phyloP scores from a whole-genome alignment of 2,888 invertebrate genomes.

The Drosophila nr. medialis region DNA sequence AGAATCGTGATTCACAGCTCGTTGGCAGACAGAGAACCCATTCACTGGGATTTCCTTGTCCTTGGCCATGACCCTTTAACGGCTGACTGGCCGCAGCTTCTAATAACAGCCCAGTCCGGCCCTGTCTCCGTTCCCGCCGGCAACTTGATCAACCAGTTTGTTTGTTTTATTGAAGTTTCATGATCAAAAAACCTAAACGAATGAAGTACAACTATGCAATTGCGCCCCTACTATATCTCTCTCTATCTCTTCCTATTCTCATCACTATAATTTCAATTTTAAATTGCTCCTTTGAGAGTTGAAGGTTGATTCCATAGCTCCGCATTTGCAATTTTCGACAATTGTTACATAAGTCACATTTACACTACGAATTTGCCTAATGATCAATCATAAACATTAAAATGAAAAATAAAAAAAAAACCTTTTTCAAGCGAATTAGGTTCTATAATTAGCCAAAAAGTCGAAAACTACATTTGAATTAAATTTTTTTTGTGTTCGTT shows the following conservation, averaged over 20 bases:
- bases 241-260: constrained; percentile 7
- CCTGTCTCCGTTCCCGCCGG: constrained; percentile 21
- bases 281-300: constrained; percentile 66
- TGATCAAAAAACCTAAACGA: constrained; percentile 71
- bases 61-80: constrained; percentile 80
- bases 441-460: constrained; percentile 74
- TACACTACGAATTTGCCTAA: constrained; percentile 58
- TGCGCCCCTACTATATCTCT: constrained; percentile 3
- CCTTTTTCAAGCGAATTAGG: constrained; percentile 67
- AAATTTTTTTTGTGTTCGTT: constrained; percentile 14
- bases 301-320: constrained; percentile 68
- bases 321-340: constrained; percentile 74
- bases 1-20: constrained; percentile 63
- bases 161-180: constrained; percentile 76
- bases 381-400: constrained; percentile 75
- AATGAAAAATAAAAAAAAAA: constrained; percentile 46
- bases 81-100: constrained; percentile 65
- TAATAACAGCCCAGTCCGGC: constrained; percentile 36
- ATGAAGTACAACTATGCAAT: constrained; percentile 44
- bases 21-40: constrained; percentile 51
- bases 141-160: constrained; percentile 67
- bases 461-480: constrained; percentile 65
- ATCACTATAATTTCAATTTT: constrained; percentile 25
- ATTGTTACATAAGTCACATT: constrained; percentile 78
- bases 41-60: constrained; percentile 81